Base-by-base conservation (phyloP, 2,888 invertebrate genomes). In the Drosophila mulleri region DNA sequence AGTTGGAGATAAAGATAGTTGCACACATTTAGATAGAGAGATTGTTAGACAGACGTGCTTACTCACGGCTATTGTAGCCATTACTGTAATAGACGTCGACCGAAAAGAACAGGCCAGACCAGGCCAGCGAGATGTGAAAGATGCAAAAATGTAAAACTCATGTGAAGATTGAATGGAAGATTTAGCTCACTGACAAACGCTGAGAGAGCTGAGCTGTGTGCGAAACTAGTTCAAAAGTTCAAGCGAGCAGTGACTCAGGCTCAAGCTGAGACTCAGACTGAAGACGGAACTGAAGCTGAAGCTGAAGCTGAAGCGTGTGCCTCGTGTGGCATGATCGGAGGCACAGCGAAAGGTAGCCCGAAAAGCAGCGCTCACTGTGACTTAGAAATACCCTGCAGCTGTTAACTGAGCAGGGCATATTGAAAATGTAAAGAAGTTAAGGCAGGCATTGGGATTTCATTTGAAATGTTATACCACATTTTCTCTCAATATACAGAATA, bases 151-250 rank as follows among this genome's bases (percentile, higher is more conserved):
- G 81, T 78, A 78, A 89, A 67, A 70, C 88, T 80, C 88, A 89
- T 74, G 90, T 67, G 53, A 61, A 78, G 77, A 81, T 81, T 78
- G 78, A 81, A 78, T 77, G 39, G 29, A 64, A 77, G 82, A 78
- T 83, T 60, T 56, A 52, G 62, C 65, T 71, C 59, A 57, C 59
- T 37, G 32, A 48, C 67, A 67, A 70, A 7, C 52, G 18, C 18
- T 59, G 71, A 18, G 67, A 71, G 67, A 71, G 37, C 61, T 59
- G 47, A 26, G 26, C 26, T 26, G 6, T 72, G 75, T 67, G 73
- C 65, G 68, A 91, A 89, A 82, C 90, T 89, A 91, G 89, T 91
- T 89, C 91, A 89, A 90, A 91, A 89, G 89, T 91, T 89, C 89
- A 91, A 79, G 68, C 83, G 60, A 78, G 71, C 70, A 72, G 53